Base-by-base conservation (phyloP, 1,140 invertebrate species). In the Drosophila ambigua region DNA sequence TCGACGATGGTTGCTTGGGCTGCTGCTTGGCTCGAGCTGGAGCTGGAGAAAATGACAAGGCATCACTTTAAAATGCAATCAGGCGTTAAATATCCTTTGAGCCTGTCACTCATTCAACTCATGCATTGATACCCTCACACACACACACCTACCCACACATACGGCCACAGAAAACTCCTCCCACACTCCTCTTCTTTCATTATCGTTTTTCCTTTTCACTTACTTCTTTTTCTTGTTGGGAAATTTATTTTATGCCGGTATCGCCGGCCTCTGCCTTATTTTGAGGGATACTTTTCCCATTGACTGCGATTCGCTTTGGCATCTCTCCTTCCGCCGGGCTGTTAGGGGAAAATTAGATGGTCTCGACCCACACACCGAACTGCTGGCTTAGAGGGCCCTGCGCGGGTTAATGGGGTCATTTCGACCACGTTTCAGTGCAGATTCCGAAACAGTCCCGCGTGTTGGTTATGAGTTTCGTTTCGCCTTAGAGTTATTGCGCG, bases 61-160 rank as follows among this genome's bases (percentile, higher is more conserved):
- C 72, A 73, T 84, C 72, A 84, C 80, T 84, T 84, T 84, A 77
- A 73, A 84, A 67, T 61, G 80, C 72, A 84, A 79, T 83, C 80
- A 84, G 60, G 74, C 80, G 76, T 84, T 79, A 84, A 84, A 84
- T 79, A 84, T 84, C 72, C 76, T 77, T 79, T 77, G 79, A 83
- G 80, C 72, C 79, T 79, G 71, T 68, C 71, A 77, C 75, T 83
- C 65, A 83, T 67, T 72, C 45, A 48, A 35, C 61, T 74, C 73
- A 82, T 81, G 73, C 65, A 81, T 81, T 80, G 67, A 75, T 67
- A 76, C 59, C 59, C 67, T 2, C 26, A 39, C 55, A 39, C 35
- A 49, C 6, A 54, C 39, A 57, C 45, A 44, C 28, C 8, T 13
- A 41, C 4, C 41, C 39, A 61, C 16, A 60, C 49, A 45, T 28